phyloP scores from a whole-genome alignment of 1,140 invertebrate genomes.

The Zaprionus africanus region DNA sequence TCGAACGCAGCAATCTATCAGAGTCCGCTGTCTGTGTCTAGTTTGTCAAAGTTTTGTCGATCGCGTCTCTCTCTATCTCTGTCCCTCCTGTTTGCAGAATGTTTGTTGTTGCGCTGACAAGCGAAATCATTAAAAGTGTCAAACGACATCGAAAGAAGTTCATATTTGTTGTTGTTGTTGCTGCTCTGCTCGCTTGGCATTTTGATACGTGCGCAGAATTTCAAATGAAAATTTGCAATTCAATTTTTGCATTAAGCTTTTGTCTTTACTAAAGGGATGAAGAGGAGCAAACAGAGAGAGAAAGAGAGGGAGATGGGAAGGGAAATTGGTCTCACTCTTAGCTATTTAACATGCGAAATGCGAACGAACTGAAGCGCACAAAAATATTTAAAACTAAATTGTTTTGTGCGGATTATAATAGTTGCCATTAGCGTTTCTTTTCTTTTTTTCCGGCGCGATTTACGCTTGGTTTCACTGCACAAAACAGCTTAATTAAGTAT shows the following conservation, averaged over 20 bases:
- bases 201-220: conserved; percentile 64
- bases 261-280: conserved; percentile 25
- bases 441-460: not conserved
- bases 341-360: conserved; percentile 56
- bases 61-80: not conserved
- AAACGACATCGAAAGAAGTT: conserved; percentile 65
- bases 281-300: not conserved
- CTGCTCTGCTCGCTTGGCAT: conserved; percentile 33
- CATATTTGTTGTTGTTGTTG: conserved; percentile 13
- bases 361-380: conserved; percentile 30
- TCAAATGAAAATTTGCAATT: conserved; percentile 77
- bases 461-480: not conserved
- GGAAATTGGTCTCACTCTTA: conserved; percentile 4
- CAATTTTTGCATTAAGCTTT: conserved; percentile 58
- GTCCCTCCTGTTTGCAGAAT: conserved; percentile 19
- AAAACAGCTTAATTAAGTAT: conserved; percentile 28
- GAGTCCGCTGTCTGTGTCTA: conserved; percentile 46
- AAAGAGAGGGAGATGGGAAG: not conserved
- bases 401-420: conserved; percentile 9
- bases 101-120: conserved; percentile 59
- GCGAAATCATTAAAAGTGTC: conserved; percentile 79
- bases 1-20: conserved; percentile 73
- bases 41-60: conserved; percentile 6
- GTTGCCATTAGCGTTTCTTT: conserved; percentile 8
- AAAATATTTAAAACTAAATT: conserved; percentile 24